These are phyloP conservation scores for Pardalotus punctatus DNA, from an alignment of 2,113 vertebrate genomes.

Conservation along the genomic window DNA sequence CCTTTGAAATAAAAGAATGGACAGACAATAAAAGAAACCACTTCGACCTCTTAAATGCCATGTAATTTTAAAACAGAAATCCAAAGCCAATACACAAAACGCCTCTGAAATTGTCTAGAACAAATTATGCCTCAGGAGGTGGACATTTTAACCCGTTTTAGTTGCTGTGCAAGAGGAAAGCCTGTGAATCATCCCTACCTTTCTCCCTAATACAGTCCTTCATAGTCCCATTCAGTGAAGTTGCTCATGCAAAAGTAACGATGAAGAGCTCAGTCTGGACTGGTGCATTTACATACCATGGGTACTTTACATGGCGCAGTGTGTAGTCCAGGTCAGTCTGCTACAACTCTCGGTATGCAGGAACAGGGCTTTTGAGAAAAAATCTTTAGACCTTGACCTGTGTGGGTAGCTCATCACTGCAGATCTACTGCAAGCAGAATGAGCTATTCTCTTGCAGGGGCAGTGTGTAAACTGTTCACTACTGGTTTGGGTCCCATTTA, in stretches of 20 bases:
- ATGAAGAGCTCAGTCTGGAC: background rate
- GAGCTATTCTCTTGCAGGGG: background rate
- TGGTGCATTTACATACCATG: background rate
- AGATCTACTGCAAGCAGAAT: background rate
- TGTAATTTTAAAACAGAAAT: conserved; percentile 9
- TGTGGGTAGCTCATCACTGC: background rate
- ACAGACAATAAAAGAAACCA: background rate
- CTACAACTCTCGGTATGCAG: background rate
- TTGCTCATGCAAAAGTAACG: background rate
- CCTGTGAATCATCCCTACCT: background rate
- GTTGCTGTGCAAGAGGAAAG: background rate
- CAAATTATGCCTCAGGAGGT: background rate
- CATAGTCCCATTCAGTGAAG: background rate
- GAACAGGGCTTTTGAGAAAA: background rate
- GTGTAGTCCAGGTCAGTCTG: background rate
- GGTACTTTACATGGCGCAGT: background rate
- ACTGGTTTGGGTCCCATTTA: background rate
- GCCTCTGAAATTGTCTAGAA: conserved; percentile 4
- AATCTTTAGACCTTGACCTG: background rate
- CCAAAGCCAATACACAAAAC: conserved; percentile 37
- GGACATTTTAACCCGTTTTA: conserved; percentile 3
- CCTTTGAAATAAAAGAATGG: conserved; percentile 29
- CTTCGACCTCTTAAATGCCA: conserved; percentile 18
- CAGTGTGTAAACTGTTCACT: background rate
- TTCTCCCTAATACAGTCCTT: background rate